A percentile compares a stretch with the other conserved stretches of the same genome.
Evolutionary conservation across 2,113 vertebrate species (phyloP).

Genomic region (Hippotragus niger): DNA sequence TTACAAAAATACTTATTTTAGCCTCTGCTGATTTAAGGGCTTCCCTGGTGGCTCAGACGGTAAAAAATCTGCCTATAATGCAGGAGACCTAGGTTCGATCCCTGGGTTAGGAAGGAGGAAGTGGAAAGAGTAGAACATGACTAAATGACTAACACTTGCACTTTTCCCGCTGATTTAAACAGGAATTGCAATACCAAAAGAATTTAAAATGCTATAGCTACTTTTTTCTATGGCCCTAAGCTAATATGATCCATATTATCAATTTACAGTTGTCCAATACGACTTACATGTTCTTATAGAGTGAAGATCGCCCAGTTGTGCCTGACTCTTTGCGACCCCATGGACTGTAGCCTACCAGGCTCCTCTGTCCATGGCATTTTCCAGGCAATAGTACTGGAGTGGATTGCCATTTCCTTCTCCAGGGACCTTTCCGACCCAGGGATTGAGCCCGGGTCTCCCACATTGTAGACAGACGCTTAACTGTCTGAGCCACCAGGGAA

Average conservation of each 20-base stretch:
- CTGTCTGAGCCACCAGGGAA: too few relatives aligned
- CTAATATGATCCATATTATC: neutral
- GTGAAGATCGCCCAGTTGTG: too few relatives aligned
- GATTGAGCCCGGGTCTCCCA: too few relatives aligned
- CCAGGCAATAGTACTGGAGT: too few relatives aligned
- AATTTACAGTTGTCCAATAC: neutral
- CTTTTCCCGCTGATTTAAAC: neutral
- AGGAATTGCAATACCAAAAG: neutral
- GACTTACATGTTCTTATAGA: neutral
- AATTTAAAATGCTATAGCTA: neutral
- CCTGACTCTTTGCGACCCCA: too few relatives aligned
- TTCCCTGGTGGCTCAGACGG: neutral
- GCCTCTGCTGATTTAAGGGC: neutral
- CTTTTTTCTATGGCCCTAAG: neutral
- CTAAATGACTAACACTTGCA: neutral
- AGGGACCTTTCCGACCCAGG: too few relatives aligned
- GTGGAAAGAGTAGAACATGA: neutral
- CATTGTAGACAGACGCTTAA: too few relatives aligned
- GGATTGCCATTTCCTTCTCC: too few relatives aligned
- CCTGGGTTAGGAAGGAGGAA: neutral
- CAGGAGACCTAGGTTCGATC: neutral
- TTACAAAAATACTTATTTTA: constrained; percentile 15
- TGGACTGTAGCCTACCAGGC: too few relatives aligned
- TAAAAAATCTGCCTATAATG: neutral
- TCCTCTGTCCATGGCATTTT: too few relatives aligned